Evolutionary conservation across 2,888 invertebrate species (phyloP), one percentile per base, ranked within the genome.

Genomic region (Nomada ruficornis): DNA sequence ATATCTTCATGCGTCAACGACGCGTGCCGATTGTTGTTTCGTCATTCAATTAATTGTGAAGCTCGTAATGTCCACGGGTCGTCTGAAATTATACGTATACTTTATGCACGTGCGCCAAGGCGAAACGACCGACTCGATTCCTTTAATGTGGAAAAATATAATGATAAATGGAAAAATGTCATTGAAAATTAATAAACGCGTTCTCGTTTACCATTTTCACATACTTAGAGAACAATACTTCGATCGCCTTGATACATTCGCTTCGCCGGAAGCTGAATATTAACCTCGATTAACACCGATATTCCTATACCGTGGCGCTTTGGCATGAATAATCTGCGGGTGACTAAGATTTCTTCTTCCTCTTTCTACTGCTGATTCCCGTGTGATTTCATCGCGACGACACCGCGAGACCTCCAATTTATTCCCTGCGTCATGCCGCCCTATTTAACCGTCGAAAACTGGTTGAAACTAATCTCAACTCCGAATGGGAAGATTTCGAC

Each of bases 231-330:
- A n/a, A 47, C 44, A 54, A 20, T 64, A 47, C 10, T 57, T 54
- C 52, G 52, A 73, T 75, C 50, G 62, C 7, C 52, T 44, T 36
- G 54, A 63, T 57, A 52, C 36, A 20, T 36, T 57, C 52, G 62
- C 64, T 57, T 50, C 65, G 82, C 88, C 91, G 91, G 91, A 91
- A 91, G 89, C 89, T 88, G 81, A 86, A 88, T 85, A 85, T 91
- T 91, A 89, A 91, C 91, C 91, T 84, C 88, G 78, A 70, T 89
- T 87, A 82, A 88, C 88, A 86, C 74, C 74, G 81, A 80, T 88
- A 81, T 82, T 72, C 11, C 73, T 68, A 36, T 69, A 79, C 71
- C 64, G 44, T 44, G 64, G 54, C 64, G 69, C n/a, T 65, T 75
- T 47, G 68, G 29, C 63, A 81, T 80, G 82, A 85, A 79, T 85